Percentiles rank a stretch among this genome's conserved stretches.
Evolutionary conservation across 2,888 invertebrate species (phyloP).

Genomic region (Drosophila falleni): DNA sequence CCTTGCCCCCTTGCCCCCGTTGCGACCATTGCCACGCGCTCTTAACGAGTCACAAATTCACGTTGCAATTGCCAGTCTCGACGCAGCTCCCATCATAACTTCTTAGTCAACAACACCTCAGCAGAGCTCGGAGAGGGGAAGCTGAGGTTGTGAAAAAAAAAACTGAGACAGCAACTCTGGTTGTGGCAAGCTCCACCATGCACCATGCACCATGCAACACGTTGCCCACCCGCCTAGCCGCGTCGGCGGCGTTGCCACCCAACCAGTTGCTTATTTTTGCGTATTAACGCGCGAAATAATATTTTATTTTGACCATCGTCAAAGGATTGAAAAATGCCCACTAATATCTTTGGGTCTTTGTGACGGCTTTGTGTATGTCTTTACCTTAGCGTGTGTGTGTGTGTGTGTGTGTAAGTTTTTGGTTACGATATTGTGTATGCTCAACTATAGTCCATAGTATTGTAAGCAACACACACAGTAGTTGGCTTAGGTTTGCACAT

Average conservation of each 20-base stretch:
- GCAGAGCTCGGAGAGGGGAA: slow-evolving; percentile 5
- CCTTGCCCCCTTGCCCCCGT: slow-evolving; percentile 25
- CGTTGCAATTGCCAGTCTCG: slow-evolving; percentile 70
- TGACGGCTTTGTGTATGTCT: slow-evolving; percentile 63
- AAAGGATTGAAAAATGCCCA: slow-evolving; percentile 86
- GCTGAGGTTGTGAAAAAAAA: neutral
- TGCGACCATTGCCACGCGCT: slow-evolving; percentile 69
- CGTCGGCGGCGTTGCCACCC: slow-evolving; percentile 64
- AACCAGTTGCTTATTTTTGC: slow-evolving; percentile 76
- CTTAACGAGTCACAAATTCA: slow-evolving; percentile 80
- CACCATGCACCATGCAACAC: neutral
- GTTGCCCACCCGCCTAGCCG: slow-evolving; percentile 61
- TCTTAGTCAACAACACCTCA: slow-evolving; percentile 82
- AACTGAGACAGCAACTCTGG: neutral
- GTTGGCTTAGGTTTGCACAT: slow-evolving; percentile 30
- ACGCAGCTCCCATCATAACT: slow-evolving; percentile 75
- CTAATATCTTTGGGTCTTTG: slow-evolving; percentile 83
- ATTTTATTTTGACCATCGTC: slow-evolving; percentile 83
- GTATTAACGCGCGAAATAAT: slow-evolving; percentile 84
- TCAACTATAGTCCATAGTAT: neutral
- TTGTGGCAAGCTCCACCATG: neutral
- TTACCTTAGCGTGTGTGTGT: slow-evolving; percentile 35
- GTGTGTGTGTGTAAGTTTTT: slow-evolving; percentile 7
- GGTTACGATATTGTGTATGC: neutral
- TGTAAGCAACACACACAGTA: slow-evolving; percentile 34